Base-by-base conservation (phyloP, 2,888 invertebrate species). In the Apocheima hispidaria region DNA sequence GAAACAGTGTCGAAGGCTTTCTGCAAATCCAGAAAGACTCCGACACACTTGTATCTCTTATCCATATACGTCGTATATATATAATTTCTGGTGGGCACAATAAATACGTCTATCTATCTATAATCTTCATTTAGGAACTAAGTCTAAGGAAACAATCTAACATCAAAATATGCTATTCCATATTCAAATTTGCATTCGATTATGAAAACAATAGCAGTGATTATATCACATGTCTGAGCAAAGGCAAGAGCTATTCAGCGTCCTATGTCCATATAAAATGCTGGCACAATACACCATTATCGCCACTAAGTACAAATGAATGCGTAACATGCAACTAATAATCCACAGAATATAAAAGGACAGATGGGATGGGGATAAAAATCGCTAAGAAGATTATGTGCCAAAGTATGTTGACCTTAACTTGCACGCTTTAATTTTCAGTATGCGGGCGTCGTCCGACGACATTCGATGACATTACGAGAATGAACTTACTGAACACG, bases 201-300 rank as follows among this genome's bases (percentile, higher is more conserved):
- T 21, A 41, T 41, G 12, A 36, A 16, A 36, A 41, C 41, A 41
- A 43, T 43, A 43, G 43, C 14, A 7, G 1, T 7, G 9, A 26
- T 6, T 2, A 43, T 43, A 43, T 14, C 26, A 43, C 23, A 43
- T 14, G 43, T 23, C 14, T 43, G 26, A 43, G 26, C 43, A 14
- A 26, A 26, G 7, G 23, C 26, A 41, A 43, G 7, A 21, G 33
- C 21, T 48, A 43, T 56, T 4, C 21, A 12, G 33, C 4, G 28
- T 43, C 35, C 23, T 38, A 46, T 14, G 46, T 16, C 51, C 21
- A 44, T 14, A 23, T 38, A 53, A 52, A 54, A 60, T 60, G 60
- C 36, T 49, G 43, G 41, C n/a, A 60, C 60, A 60, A 60, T 49
- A 26, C 41, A 9, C 10, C 49, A 41, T 60, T 53, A 54, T 54